Conservation (phyloP, 2,888 invertebrate species). For the Beris chalybata region DNA sequence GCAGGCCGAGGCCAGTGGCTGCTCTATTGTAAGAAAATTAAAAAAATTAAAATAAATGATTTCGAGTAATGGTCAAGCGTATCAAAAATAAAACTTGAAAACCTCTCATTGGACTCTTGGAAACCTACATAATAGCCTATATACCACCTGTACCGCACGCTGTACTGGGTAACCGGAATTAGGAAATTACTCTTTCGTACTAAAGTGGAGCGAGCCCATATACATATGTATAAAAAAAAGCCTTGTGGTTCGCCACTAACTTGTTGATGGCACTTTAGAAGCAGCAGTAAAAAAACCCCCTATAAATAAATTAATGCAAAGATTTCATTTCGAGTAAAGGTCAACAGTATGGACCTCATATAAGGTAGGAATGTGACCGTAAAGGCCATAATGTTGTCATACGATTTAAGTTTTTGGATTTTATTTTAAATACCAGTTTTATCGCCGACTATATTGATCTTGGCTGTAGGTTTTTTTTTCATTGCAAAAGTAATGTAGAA, state of each 20-base stretch:
- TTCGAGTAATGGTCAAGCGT: too few relatives aligned
- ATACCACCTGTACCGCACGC: too few relatives aligned
- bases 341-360: constrained; percentile 26
- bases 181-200: constrained; percentile 10
- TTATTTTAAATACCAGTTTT: constrained; percentile 3
- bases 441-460: background rate
- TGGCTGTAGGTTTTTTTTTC: too few relatives aligned
- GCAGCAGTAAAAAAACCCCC: too few relatives aligned
- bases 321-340: constrained; percentile 21
- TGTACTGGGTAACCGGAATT: constrained; percentile 20
- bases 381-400: constrained; percentile 21
- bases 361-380: constrained; percentile 26
- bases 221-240: constrained; percentile 12
- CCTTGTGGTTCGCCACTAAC: too few relatives aligned
- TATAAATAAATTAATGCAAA: too few relatives aligned
- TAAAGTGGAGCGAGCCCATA: background rate
- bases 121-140: too few relatives aligned
- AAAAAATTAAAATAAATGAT: constrained; percentile 7
- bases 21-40: background rate
- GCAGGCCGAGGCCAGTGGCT: constrained; percentile 16
- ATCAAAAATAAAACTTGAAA: too few relatives aligned
- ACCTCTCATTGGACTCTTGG: too few relatives aligned
- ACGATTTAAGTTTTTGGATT: background rate
- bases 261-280: background rate
- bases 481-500: too few relatives aligned